phyloP scores from a whole-genome alignment of 2,888 invertebrate species.

The Lymantria dispar region DNA sequence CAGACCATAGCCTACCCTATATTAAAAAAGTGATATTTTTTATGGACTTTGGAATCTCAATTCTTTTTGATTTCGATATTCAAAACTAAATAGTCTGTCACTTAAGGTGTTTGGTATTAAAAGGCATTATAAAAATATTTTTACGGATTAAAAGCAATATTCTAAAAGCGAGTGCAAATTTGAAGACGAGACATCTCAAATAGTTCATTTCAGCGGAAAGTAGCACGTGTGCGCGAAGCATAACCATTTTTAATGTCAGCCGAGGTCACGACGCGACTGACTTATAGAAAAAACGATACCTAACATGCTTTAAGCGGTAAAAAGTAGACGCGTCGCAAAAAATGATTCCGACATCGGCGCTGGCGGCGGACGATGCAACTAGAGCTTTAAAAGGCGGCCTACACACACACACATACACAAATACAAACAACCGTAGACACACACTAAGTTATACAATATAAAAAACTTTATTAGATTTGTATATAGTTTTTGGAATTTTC shows the following conservation, averaged over 20 bases:
- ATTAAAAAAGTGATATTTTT: too few species aligned
- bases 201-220: conserved; percentile 34
- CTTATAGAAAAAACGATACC: conserved; percentile 61
- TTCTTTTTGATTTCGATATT: too few species aligned
- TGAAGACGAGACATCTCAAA: conserved; percentile 21
- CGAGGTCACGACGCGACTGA: conserved; percentile 71
- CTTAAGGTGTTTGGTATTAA: too few species aligned
- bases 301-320: conserved; percentile 59
- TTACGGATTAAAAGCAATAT: too few species aligned
- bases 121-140: too few species aligned
- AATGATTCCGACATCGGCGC: conserved; percentile 54
- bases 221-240: conserved; percentile 58
- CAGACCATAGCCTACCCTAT: too few species aligned
- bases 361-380: conserved; percentile 19
- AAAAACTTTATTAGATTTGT: background rate
- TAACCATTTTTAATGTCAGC: conserved; percentile 70
- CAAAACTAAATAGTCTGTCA: too few species aligned
- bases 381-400: conserved; percentile 23
- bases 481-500: too few species aligned
- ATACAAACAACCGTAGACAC: conserved; percentile 12
- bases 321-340: conserved; percentile 69
- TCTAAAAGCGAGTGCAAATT: background rate
- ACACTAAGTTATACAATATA: conserved; percentile 12
- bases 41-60: too few species aligned
- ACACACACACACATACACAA: conserved; percentile 21